These are phyloP conservation scores for Fukomys damarensis DNA, from an alignment of 2,113 vertebrate species.

Conservation along the genomic window DNA sequence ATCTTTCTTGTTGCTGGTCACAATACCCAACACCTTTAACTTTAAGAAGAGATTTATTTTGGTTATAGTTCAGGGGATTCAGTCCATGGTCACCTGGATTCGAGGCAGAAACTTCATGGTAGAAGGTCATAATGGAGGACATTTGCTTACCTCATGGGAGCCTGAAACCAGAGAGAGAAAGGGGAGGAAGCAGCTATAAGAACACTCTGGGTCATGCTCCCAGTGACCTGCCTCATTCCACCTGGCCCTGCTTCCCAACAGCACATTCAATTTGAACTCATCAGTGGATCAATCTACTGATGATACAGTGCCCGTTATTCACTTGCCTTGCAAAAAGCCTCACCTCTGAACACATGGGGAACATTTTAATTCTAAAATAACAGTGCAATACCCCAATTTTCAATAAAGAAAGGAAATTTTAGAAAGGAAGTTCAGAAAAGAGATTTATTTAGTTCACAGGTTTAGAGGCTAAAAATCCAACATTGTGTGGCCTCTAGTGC, in stretches of 20 bases:
- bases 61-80: neutral
- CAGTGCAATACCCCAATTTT: neutral
- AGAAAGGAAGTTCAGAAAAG: neutral
- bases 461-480: neutral
- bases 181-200: neutral
- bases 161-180: neutral
- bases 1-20: neutral
- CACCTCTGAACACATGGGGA: neutral
- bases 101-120: neutral
- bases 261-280: neutral
- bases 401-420: conserved; percentile 3
- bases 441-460: neutral
- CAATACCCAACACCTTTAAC: neutral
- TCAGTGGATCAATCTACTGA: neutral
- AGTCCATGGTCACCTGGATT: neutral
- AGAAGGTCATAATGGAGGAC: neutral
- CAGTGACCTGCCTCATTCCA: neutral
- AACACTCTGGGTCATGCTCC: neutral
- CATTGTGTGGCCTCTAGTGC: neutral
- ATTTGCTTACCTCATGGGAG: neutral
- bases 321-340: neutral
- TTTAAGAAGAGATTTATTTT: neutral
- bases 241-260: neutral
- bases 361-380: neutral
- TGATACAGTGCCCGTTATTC: neutral